Conservation (phyloP, 2,113 vertebrate species). For the Anoplopoma fimbria region DNA sequence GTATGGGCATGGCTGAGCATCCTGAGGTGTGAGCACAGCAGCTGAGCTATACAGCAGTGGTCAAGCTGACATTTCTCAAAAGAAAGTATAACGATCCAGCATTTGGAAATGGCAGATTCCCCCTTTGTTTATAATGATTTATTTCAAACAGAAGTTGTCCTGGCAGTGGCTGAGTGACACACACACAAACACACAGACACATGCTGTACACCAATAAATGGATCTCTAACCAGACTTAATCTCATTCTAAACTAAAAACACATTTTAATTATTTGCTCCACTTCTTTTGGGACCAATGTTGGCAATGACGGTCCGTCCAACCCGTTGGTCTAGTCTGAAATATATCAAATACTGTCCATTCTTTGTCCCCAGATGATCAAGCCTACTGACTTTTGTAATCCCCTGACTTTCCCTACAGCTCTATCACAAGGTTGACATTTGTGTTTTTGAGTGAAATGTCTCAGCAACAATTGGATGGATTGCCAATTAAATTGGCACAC, state of each 20-base stretch:
- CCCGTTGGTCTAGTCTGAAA: background rate
- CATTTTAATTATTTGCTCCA: background rate
- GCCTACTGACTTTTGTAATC: background rate
- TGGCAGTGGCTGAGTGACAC: background rate
- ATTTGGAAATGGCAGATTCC: constrained; percentile 1
- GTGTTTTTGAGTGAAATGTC: background rate
- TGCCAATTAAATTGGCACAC: background rate
- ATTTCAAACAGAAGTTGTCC: background rate
- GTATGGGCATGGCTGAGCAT: constrained; percentile 24
- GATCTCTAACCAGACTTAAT: background rate
- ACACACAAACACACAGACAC: background rate
- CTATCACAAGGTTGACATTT: background rate
- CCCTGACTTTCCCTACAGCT: background rate
- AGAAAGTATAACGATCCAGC: background rate
- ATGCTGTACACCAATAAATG: background rate
- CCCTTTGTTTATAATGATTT: constrained; percentile 6
- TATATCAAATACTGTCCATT: background rate
- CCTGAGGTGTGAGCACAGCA: constrained; percentile 30
- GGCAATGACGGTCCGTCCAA: background rate
- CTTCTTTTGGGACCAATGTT: background rate
- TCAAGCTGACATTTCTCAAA: constrained; percentile 31
- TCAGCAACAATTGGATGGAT: background rate
- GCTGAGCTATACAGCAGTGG: constrained; percentile 19
- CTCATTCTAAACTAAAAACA: background rate
- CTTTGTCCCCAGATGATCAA: background rate